Percentiles rank a stretch among this genome's conserved stretches.
These are phyloP conservation scores for Petroica traversi DNA, from an alignment of 2,113 vertebrate species.

Conservation along the genomic window DNA sequence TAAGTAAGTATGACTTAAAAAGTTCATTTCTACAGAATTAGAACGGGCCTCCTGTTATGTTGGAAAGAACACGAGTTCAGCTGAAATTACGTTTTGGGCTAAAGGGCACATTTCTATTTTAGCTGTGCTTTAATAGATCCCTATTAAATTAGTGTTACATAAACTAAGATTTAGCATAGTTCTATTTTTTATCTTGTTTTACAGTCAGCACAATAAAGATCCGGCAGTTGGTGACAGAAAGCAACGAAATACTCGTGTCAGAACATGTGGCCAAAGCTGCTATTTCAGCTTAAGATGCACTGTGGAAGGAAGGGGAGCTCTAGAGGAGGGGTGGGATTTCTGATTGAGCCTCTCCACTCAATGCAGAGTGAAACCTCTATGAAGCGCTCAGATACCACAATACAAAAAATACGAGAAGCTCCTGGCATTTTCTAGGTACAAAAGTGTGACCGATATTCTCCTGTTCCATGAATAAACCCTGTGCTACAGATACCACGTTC, in stretches of 20 bases:
- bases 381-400: neutral
- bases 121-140: neutral
- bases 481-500: neutral
- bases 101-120: constrained; percentile 22
- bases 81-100: constrained; percentile 9
- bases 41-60: neutral
- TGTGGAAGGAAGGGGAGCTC: neutral
- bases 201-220: neutral
- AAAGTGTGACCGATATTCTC: neutral
- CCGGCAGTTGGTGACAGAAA: neutral
- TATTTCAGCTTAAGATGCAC: neutral
- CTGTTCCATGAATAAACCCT: neutral
- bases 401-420: neutral
- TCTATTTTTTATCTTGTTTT: neutral
- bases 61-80: neutral
- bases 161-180: constrained; percentile 8
- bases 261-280: neutral
- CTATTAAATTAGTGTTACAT: neutral
- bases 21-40: constrained; percentile 16
- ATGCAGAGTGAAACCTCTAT: neutral
- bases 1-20: neutral
- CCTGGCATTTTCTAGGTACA: neutral
- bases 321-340: neutral
- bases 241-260: neutral
- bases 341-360: neutral